phyloP scores from a whole-genome alignment of 1,140 invertebrate genomes.

The Diachasmimorpha longicaudata region DNA sequence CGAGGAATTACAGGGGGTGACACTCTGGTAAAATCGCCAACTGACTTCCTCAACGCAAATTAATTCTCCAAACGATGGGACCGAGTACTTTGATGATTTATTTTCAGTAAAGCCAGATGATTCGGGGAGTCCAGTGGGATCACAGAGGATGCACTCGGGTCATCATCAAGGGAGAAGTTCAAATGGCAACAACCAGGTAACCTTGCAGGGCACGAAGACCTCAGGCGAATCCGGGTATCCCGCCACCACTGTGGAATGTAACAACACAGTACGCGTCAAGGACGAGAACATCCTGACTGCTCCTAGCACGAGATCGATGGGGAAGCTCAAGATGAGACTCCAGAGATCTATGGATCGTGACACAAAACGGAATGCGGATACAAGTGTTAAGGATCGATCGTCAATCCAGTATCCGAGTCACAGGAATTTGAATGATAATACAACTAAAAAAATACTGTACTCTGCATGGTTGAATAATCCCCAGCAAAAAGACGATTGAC shows the following conservation, averaged over 20 bases:
- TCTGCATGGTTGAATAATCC: conserved; percentile 38
- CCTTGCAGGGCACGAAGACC: neutral
- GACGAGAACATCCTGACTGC: neutral
- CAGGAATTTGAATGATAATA: neutral
- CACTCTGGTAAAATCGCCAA: no score
- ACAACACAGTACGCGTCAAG: neutral
- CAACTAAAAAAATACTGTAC: conserved; percentile 38
- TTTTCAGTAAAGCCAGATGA: neutral
- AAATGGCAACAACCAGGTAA: neutral
- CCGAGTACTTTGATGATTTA: no score
- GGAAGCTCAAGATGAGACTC: conserved; percentile 8
- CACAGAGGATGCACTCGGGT: neutral
- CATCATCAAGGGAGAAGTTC: neutral
- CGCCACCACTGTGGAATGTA: neutral
- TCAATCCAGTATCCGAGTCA: neutral
- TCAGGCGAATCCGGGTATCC: neutral
- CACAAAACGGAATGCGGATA: neutral
- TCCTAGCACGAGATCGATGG: neutral
- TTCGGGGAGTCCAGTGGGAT: no score
- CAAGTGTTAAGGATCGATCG: neutral
- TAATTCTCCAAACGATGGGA: no score
- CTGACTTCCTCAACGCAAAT: no score
- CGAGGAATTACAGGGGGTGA: no score
- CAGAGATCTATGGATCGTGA: neutral
- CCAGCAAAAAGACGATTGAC: neutral